Evolutionary conservation across 2,113 vertebrate genomes (phyloP), one percentile per base, ranked within the genome.

Genomic region (Holacanthus passer): DNA sequence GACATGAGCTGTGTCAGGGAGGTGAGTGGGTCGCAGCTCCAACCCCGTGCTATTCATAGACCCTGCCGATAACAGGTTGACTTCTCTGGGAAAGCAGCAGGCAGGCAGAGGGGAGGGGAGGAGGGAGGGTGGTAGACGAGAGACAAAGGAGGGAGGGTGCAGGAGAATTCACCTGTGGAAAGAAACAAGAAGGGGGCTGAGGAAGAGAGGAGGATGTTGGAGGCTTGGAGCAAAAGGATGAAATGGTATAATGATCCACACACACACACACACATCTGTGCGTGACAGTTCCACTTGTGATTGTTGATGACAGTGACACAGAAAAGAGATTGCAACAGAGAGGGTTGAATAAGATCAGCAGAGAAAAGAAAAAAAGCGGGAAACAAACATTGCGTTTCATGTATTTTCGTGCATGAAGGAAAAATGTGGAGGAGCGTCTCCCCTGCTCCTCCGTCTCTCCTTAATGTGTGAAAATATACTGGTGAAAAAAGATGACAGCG

Each of bases 41-140:
- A 85, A 75, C 85, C 73, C 72, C 65, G 82, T 76, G 88, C 93
- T 92, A 93, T 94, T 93, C 93, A 92, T 92, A 92, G 92, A 86
- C 82, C 78, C 50, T 78, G 88, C 76, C 77, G 80, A 94, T 94
- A 93, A 88, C 92, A 92, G 90, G 90, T 93, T 88, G 85, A 90
- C 83, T 90, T 91, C 82, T 89, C 83, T 81, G 88, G 88, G 88
- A 91, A 88, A 83, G 79, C 76, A 84, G 87, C 50, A 50, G 83
- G 73, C 80, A 79, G 59, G 60, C 31, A 24, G 37, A 17, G 29
- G n/a, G 71, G 31, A 31, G 37, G 19, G 29, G 14, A 52, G 59
- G 74, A 45, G 67, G 39, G 75, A 53, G 82, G 73, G 79, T 77
- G 81, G 73, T 45, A 85, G 89, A 73, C 45, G 5, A 52, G 68